Conservation (phyloP, 2,888 invertebrate species). For the Gasteruption jaculator region DNA sequence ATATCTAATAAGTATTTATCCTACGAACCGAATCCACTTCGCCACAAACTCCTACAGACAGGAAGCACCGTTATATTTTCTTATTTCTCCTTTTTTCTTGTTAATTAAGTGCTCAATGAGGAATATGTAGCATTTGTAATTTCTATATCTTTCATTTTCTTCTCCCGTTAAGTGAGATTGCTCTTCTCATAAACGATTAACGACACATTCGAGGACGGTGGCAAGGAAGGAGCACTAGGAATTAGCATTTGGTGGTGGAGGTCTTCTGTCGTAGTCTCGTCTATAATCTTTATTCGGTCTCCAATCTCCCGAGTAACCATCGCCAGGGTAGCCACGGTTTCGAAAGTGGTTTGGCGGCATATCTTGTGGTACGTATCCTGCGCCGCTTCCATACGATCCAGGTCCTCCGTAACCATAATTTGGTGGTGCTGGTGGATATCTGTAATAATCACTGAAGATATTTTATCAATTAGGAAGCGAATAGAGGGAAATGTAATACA, state of each 20-base stretch:
- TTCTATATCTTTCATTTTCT: no score
- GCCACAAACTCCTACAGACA: no score
- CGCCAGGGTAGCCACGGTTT: slow-evolving; percentile 41
- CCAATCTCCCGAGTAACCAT: slow-evolving; percentile 53
- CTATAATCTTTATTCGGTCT: slow-evolving; percentile 51
- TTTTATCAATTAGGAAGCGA: no score
- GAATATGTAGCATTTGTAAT: no score
- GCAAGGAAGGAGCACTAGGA: slow-evolving; percentile 45
- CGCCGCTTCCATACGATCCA: slow-evolving; percentile 52
- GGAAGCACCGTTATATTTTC: no score
- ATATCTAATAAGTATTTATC: no score
- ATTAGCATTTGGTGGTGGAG: slow-evolving; percentile 56
- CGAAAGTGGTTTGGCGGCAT: slow-evolving; percentile 42
- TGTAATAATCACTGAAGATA: slow-evolving; percentile 42
- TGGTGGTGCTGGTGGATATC: slow-evolving; percentile 53
- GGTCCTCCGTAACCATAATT: slow-evolving; percentile 47
- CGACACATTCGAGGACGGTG: slow-evolving; percentile 40
- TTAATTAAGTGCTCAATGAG: no score
- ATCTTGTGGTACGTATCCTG: slow-evolving; percentile 52
- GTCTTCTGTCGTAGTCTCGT: slow-evolving; percentile 64
- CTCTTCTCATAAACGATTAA: slow-evolving; percentile 32
- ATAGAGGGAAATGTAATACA: no score
- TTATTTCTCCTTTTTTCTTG: no score
- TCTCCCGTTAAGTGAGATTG: slow-evolving; percentile 9
- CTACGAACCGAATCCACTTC: no score